Evolutionary conservation across 2,113 vertebrate species (phyloP), one percentile per base, ranked within the genome.

Genomic region (Uria aalge): DNA sequence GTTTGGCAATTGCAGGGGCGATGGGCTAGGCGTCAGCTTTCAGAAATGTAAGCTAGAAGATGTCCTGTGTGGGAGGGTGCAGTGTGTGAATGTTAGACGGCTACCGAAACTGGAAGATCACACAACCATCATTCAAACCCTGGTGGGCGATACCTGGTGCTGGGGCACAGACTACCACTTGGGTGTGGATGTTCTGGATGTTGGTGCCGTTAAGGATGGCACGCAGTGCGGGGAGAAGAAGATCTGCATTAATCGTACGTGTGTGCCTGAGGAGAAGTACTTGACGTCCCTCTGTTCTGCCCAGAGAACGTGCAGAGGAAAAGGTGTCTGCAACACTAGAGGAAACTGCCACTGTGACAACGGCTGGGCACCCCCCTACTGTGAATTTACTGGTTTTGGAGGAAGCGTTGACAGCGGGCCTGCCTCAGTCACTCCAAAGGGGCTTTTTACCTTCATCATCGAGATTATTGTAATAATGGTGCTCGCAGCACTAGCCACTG

Each of bases 361-460:
- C 0, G 98, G 98, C 12, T 99, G 98, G 99, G 98, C 69, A 2
- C 98, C 99, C 5, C 99, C 99, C 4, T 5, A 72, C 62, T 99
- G 99, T 48, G 55, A 41, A 47, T 57, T 5, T 5, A 0, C 45
- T 2, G 99, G 99, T 27, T 47, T 29, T 38, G 99, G 99, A n/a
- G 99, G 99, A 30, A 99, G 99, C 74, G 23, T 98, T 18, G 97
- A 99, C 94, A 99, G 99, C 8, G 98, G 99, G 11, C 98, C 98
- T 11, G 9, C 30, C 15, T 82, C 73, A 1, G n/a, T 77, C 48
- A 59, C 24, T 7, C 67, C 66, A 62, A 43, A 23, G 4, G 66
- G 47, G 32, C 59, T 83, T 62, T 45, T 67, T 11, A n/a, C 7
- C 7, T 30, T 55, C 32, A 15, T 55, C 10, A 1, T 59, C 0